phyloP scores from a whole-genome alignment of 2,113 vertebrate genomes.

The Heterochromis multidens region DNA sequence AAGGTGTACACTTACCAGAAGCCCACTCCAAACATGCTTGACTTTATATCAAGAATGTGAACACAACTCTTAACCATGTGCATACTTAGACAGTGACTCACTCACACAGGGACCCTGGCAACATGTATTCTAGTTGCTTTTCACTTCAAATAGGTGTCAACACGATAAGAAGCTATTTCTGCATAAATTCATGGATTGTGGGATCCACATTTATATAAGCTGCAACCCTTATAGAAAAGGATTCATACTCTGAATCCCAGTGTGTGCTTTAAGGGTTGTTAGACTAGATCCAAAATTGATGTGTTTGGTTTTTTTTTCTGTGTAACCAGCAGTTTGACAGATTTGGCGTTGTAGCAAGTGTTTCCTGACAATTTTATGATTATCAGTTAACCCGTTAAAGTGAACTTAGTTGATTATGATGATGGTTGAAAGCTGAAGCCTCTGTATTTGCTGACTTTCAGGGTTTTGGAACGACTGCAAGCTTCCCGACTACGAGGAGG shows the following conservation, averaged over 20 bases:
- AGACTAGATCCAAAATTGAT: neutral
- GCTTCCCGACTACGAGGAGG: constrained; percentile 83
- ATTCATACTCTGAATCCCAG: neutral
- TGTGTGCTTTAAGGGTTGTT: neutral
- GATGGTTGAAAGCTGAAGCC: neutral
- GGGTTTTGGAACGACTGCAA: constrained; percentile 84
- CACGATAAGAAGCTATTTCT: neutral
- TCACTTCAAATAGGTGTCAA: neutral
- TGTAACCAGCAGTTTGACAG: neutral
- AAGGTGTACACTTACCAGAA: constrained; percentile 5
- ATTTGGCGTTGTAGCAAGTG: neutral
- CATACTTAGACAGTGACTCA: constrained; percentile 19
- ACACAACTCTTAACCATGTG: neutral
- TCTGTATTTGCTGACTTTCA: constrained; percentile 30
- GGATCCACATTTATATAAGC: neutral
- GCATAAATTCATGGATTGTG: neutral
- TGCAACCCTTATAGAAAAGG: neutral
- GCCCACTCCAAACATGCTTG: neutral
- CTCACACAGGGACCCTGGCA: neutral
- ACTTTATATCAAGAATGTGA: constrained; percentile 41
- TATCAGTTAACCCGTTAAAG: neutral
- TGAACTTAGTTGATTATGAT: neutral
- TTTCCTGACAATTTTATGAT: neutral
- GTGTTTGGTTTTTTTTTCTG: neutral
- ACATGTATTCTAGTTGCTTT: neutral